These are phyloP conservation scores for Pandemis heparana DNA, from an alignment of 2,888 invertebrate genomes.

Conservation along the genomic window DNA sequence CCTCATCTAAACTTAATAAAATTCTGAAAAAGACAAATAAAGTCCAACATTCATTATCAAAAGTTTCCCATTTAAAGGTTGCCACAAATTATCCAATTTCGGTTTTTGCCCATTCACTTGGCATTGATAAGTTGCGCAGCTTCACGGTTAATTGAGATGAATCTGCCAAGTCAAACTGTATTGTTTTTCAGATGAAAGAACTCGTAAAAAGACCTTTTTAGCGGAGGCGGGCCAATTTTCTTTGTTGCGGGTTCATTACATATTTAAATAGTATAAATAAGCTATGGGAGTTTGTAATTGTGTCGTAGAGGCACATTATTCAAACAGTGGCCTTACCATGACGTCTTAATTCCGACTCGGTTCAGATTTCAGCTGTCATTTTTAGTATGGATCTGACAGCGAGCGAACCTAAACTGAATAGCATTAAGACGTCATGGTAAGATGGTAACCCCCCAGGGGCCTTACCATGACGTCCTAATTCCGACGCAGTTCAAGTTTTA, in stretches of 20 bases:
- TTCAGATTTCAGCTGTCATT: too few relatives aligned
- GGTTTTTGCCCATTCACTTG: constrained; percentile 37
- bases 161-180: constrained; percentile 49
- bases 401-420: too few relatives aligned
- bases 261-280: neutral
- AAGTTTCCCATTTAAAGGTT: constrained; percentile 36
- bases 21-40: neutral
- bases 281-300: neutral
- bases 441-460: too few relatives aligned
- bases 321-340: neutral
- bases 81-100: constrained; percentile 40
- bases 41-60: constrained; percentile 26
- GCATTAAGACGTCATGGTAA: too few relatives aligned
- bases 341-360: too few relatives aligned
- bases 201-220: constrained; percentile 25
- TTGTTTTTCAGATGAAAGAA: constrained; percentile 49
- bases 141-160: constrained; percentile 59
- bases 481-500: too few relatives aligned
- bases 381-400: too few relatives aligned
- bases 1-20: too few relatives aligned
- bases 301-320: too few relatives aligned
- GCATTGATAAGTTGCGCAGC: constrained; percentile 39
- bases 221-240: neutral
- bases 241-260: constrained; percentile 5
- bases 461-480: too few relatives aligned